These are phyloP conservation scores for Drosophila ustulata DNA, from an alignment of 2,888 invertebrate genomes.

Conservation along the genomic window DNA sequence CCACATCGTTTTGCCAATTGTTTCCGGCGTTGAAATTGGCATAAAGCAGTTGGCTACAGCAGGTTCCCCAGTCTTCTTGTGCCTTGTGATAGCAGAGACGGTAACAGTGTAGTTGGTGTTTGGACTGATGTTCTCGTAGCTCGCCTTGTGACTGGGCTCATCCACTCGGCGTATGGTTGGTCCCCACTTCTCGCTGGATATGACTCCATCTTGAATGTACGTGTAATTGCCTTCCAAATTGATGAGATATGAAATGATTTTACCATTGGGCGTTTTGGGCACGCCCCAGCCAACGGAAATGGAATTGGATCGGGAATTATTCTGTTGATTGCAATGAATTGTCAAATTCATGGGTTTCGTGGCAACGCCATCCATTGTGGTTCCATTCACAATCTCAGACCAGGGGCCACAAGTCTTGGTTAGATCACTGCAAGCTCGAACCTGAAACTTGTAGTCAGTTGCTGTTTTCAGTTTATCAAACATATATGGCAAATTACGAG, in stretches of 20 bases:
- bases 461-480: constrained; percentile 91
- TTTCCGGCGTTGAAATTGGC: constrained; percentile 90
- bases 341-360: constrained; percentile 90
- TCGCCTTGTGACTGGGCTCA: constrained; percentile 85
- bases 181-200: constrained; percentile 86
- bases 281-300: constrained; percentile 91
- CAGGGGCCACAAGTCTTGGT: constrained; percentile 91
- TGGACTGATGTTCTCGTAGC: constrained; percentile 90
- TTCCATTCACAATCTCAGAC: constrained; percentile 91
- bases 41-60: constrained; percentile 89
- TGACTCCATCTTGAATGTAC: constrained; percentile 86
- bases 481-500: constrained; percentile 90
- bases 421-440: constrained; percentile 92
- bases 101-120: constrained; percentile 94
- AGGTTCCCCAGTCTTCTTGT: constrained; percentile 90
- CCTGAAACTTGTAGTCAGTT: constrained; percentile 92
- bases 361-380: constrained; percentile 93
- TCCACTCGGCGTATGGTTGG: constrained; percentile 88
- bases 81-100: constrained; percentile 91
- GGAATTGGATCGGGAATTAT: constrained; percentile 86
- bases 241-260: constrained; percentile 91
- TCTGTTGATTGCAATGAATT: constrained; percentile 89
- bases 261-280: constrained; percentile 91
- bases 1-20: constrained; percentile 86
- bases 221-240: constrained; percentile 86